A percentile compares a stretch with the other conserved stretches of the same genome.
phyloP scores from a whole-genome alignment of 2,113 vertebrate genomes.

The Hypanus sabinus region DNA sequence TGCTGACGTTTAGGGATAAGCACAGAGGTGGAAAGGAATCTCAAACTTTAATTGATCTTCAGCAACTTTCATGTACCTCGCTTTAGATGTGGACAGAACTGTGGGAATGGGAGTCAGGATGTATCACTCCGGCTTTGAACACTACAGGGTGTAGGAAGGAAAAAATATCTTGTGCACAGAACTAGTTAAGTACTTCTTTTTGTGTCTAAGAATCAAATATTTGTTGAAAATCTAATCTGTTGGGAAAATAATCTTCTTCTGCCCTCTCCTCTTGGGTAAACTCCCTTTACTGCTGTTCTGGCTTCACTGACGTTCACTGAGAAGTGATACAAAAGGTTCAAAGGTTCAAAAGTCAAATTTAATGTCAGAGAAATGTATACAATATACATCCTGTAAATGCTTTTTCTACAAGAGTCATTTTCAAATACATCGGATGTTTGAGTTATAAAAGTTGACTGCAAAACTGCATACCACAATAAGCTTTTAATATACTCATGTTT shows the following conservation, averaged over 20 bases:
- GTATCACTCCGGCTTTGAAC: background rate
- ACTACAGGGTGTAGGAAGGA: background rate
- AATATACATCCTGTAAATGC: no score
- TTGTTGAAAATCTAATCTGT: background rate
- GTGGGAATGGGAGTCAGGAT: background rate
- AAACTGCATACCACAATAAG: background rate
- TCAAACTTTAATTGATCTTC: background rate
- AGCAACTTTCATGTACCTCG: background rate
- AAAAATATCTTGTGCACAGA: background rate
- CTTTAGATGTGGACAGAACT: background rate
- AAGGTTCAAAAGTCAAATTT: no score
- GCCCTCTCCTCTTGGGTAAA: background rate
- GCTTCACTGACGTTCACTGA: no score
- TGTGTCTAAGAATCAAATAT: background rate
- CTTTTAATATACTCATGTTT: background rate
- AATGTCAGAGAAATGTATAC: no score
- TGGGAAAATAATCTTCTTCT: background rate
- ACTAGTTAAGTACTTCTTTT: background rate
- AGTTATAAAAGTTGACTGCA: background rate
- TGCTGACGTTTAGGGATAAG: background rate
- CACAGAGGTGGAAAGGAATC: background rate
- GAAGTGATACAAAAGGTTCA: no score
- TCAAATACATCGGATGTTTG: background rate
- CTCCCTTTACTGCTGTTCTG: background rate
- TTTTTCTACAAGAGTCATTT: background rate